Evolutionary conservation across 2,113 vertebrate species (phyloP).

Genomic region (Pardalotus punctatus): DNA sequence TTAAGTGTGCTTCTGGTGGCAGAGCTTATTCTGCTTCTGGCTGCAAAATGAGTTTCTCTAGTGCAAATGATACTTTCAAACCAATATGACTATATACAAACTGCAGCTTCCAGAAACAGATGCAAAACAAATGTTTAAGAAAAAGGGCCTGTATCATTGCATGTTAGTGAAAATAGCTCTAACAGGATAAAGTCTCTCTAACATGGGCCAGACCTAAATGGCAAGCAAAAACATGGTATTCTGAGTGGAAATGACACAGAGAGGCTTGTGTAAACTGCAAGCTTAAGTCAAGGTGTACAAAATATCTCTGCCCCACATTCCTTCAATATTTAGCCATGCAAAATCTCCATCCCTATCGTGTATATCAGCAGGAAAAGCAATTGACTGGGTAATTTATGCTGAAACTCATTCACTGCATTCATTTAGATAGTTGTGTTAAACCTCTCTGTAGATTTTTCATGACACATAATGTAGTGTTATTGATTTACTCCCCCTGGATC

Average conservation of each 20-base stretch:
- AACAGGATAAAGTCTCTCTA: background rate
- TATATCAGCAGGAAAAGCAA: background rate
- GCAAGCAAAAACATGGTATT: background rate
- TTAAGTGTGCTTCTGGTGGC: background rate
- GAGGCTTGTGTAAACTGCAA: background rate
- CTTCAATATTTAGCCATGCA: background rate
- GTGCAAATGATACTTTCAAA: background rate
- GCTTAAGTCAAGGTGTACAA: background rate
- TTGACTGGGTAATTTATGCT: background rate
- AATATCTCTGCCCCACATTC: background rate
- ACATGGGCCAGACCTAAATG: background rate
- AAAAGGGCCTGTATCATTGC: background rate
- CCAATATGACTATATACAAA: background rate
- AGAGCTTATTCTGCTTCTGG: background rate
- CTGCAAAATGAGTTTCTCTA: background rate
- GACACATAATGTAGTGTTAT: background rate
- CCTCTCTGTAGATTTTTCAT: background rate
- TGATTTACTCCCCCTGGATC: background rate
- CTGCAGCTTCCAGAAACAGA: background rate
- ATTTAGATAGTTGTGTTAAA: constrained; percentile 3
- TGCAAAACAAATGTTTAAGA: background rate
- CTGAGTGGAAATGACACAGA: background rate
- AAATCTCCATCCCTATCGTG: background rate
- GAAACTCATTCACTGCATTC: background rate
- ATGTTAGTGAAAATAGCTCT: background rate